phyloP scores from a whole-genome alignment of 2,113 vertebrate species.

The Passer montanus region DNA sequence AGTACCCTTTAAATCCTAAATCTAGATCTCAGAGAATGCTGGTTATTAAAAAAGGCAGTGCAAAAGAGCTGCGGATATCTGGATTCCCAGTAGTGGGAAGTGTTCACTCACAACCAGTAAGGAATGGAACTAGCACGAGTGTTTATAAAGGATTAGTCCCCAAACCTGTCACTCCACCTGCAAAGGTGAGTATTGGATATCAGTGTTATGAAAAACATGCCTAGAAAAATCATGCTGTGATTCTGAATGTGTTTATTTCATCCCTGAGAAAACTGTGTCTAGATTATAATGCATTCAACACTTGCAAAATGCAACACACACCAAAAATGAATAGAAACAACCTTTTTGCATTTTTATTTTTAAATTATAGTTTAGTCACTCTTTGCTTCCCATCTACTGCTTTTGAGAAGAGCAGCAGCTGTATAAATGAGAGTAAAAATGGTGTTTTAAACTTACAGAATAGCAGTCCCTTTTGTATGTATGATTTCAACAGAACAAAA shows the following conservation, averaged over 20 bases:
- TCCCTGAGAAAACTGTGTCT: neutral
- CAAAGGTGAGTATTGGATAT: conserved; percentile 73
- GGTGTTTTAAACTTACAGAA: rapidly evolving
- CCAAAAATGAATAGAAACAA: neutral
- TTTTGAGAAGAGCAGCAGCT: neutral
- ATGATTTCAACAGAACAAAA: neutral
- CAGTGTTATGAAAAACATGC: neutral
- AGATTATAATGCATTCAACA: neutral
- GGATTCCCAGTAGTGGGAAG: conserved; percentile 71
- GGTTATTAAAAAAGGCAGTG: conserved; percentile 79
- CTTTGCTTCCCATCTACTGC: neutral
- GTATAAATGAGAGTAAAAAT: neutral
- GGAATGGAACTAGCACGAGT: conserved; percentile 71
- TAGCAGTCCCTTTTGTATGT: neutral
- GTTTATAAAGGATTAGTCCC: conserved; percentile 76
- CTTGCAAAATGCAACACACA: neutral
- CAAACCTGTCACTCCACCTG: conserved; percentile 68
- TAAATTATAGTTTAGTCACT: neutral
- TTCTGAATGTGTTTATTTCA: neutral
- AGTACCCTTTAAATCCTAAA: conserved; percentile 80
- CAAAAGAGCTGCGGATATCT: conserved; percentile 77
- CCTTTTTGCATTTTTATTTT: neutral
- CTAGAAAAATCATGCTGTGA: neutral
- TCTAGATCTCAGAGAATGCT: conserved; percentile 80
- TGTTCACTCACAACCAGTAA: conserved; percentile 65